A percentile compares a stretch with the other conserved stretches of the same genome.
phyloP scores from a whole-genome alignment of 2,113 vertebrate species.

The Heteronetta atricapilla region DNA sequence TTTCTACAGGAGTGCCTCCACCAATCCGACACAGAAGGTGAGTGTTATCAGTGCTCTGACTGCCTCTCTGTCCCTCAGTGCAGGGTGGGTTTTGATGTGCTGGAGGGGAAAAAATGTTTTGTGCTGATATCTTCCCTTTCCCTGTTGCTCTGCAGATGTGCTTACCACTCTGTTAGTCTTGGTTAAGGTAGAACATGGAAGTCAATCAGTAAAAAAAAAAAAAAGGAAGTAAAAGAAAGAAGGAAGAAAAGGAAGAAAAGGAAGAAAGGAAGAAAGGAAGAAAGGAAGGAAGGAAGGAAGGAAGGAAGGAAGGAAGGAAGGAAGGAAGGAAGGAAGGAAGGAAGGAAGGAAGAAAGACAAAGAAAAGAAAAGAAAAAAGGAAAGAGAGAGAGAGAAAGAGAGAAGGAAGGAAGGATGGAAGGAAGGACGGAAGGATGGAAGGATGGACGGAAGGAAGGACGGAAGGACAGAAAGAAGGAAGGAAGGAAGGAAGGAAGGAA shows the following conservation, averaged over 20 bases:
- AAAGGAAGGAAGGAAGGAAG: no score
- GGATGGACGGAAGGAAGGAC: no score
- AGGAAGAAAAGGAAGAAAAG: no score
- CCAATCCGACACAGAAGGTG: neutral
- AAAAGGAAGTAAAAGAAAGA: no score
- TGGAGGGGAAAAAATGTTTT: neutral
- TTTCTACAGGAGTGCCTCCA: neutral
- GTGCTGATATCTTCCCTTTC: accelerated
- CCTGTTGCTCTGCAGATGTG: neutral
- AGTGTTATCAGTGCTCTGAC: neutral
- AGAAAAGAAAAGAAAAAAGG: neutral
- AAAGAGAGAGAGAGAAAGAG: no score
- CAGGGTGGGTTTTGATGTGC: neutral
- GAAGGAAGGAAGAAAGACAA: no score
- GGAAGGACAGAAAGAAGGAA: no score
- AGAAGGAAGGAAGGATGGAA: no score
- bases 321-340: neutral
- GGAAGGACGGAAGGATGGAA: no score
- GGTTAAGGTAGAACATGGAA: neutral
- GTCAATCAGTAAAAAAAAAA: neutral
- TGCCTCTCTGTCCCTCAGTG: neutral
- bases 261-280: no score
- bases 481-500: no score
- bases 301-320: no score
- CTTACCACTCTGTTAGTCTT: neutral